phyloP scores from a whole-genome alignment of 2,113 vertebrate genomes.

The Corvus moneduloides region DNA sequence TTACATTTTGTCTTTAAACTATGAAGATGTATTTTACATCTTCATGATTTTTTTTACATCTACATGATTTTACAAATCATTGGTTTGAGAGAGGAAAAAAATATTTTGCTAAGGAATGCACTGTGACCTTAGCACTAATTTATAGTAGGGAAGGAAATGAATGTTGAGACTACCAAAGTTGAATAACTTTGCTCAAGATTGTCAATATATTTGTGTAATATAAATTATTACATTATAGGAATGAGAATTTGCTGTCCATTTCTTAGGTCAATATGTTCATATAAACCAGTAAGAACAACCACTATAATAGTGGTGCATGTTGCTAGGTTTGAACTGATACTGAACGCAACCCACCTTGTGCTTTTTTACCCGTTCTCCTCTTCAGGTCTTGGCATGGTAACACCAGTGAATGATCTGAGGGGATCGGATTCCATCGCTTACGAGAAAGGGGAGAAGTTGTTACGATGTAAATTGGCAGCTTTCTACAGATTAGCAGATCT shows the following conservation, averaged over 20 bases:
- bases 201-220: neutral
- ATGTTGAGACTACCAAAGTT: neutral
- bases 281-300: neutral
- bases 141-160: neutral
- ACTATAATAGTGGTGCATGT: accelerated
- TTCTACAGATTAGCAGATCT: conserved; percentile 94
- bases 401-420: conserved; percentile 94
- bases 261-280: neutral
- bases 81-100: neutral
- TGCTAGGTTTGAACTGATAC: neutral
- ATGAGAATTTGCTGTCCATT: neutral
- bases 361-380: neutral
- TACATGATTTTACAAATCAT: neutral
- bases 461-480: conserved; percentile 93
- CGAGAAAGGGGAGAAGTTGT: conserved; percentile 94
- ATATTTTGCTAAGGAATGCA: neutral
- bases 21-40: neutral
- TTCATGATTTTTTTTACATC: no score
- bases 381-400: conserved; percentile 97
- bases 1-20: neutral
- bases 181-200: neutral
- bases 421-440: conserved; percentile 97
- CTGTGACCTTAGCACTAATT: neutral
- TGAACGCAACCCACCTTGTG: neutral
- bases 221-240: neutral